Evolutionary conservation across 1,140 invertebrate genomes (phyloP).

Genomic region (Drosophila pallidifrons): DNA sequence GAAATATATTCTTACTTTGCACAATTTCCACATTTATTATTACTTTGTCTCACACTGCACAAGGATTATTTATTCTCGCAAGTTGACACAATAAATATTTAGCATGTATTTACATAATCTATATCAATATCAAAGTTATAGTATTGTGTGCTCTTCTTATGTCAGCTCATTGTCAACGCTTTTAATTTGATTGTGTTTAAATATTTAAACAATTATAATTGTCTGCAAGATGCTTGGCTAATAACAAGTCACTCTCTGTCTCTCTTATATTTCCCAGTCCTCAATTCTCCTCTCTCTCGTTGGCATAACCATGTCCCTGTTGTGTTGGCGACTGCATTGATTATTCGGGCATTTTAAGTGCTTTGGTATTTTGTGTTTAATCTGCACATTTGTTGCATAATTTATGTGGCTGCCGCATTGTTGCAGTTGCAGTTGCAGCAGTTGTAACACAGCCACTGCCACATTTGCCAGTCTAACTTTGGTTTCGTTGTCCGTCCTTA

Average conservation of each 20-base stretch:
- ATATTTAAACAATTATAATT: slow-evolving; percentile 75
- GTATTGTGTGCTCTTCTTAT: slow-evolving; percentile 4
- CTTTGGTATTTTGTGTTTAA: slow-evolving; percentile 80
- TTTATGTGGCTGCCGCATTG: slow-evolving; percentile 65
- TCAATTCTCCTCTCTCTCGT: background rate
- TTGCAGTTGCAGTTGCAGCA: slow-evolving; percentile 41
- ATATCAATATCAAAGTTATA: background rate
- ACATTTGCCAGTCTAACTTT: background rate
- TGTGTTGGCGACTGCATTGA: slow-evolving; percentile 47
- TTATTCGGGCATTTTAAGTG: slow-evolving; percentile 75
- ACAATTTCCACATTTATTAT: too few relatives aligned
- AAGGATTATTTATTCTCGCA: background rate
- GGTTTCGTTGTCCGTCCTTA: background rate
- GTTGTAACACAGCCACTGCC: too few relatives aligned
- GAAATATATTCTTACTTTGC: too few relatives aligned
- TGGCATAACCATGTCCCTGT: background rate
- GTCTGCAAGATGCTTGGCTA: slow-evolving; percentile 43
- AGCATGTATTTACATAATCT: background rate
- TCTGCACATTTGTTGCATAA: slow-evolving; percentile 81
- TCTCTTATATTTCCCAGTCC: slow-evolving; percentile 17
- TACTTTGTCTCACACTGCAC: too few relatives aligned
- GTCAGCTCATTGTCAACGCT: slow-evolving; percentile 27
- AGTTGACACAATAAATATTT: background rate
- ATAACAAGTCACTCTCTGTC: slow-evolving; percentile 40
- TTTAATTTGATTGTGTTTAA: slow-evolving; percentile 53